These are phyloP conservation scores for Archocentrus centrarchus DNA, from an alignment of 2,113 vertebrate species.

Conservation along the genomic window DNA sequence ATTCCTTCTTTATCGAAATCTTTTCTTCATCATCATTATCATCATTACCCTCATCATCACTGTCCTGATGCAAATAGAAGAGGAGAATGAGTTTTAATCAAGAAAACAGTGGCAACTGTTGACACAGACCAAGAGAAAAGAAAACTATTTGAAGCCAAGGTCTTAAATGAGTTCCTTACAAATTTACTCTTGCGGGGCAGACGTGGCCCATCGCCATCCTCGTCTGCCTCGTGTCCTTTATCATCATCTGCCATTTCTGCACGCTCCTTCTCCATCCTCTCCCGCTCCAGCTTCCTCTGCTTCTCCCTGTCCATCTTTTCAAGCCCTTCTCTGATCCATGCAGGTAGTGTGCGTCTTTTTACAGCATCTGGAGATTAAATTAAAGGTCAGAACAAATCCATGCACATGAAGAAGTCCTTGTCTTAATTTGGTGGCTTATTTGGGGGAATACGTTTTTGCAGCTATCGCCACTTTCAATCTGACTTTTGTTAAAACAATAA, in stretches of 20 bases:
- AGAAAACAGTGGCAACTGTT: background rate
- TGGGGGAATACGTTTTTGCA: background rate
- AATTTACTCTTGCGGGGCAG: slow-evolving; percentile 98
- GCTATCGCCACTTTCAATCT: background rate
- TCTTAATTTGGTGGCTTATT: background rate
- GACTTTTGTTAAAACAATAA: background rate
- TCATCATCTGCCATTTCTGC: slow-evolving; percentile 90
- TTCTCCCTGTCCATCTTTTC: slow-evolving; percentile 99
- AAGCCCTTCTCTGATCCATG: slow-evolving; percentile 98
- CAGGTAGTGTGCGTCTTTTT: slow-evolving; percentile 95
- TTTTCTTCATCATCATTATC: slow-evolving; percentile 84
- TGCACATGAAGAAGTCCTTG: background rate
- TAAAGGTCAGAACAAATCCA: background rate
- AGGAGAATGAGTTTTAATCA: background rate
- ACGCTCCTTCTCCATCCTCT: slow-evolving; percentile 94
- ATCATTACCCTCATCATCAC: slow-evolving; percentile 87
- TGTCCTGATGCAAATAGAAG: slow-evolving; percentile 83
- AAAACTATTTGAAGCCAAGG: background rate
- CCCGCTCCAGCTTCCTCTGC: slow-evolving; percentile 94
- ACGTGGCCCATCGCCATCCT: slow-evolving; percentile 87
- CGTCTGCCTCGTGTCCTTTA: slow-evolving; percentile 84
- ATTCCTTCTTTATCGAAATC: slow-evolving; percentile 82
- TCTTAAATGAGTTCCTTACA: slow-evolving; percentile 82
- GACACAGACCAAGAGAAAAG: background rate
- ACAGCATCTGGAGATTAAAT: slow-evolving; percentile 87